Percentiles rank a stretch among this genome's conserved stretches.
Conservation (phyloP, 37 sponge, comb jelly and placozoan genomes). For the Agelas oroides region DNA sequence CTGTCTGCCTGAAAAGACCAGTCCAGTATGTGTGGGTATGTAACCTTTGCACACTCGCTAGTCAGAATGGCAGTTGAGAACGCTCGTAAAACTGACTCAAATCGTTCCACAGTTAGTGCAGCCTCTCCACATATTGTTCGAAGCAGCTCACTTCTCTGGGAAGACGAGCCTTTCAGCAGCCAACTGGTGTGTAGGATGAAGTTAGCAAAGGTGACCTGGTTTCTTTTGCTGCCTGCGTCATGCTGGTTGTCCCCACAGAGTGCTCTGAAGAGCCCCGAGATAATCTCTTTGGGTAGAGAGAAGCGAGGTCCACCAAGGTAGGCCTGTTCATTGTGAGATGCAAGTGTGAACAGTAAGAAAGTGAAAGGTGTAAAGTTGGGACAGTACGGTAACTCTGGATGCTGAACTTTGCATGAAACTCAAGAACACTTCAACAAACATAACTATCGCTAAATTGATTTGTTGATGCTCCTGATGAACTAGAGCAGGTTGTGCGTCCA, state of each 20-base stretch:
- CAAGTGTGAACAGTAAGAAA: no score
- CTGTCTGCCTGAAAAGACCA: conserved; percentile 7
- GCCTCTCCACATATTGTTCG: background rate
- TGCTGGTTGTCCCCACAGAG: background rate
- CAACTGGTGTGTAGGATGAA: conserved; percentile 35
- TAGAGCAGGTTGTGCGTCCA: no score
- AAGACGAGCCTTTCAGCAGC: conserved; percentile 35
- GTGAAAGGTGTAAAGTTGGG: no score
- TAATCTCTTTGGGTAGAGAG: conserved; percentile 17
- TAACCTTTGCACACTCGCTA: background rate
- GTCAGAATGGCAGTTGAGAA: conserved; percentile 12
- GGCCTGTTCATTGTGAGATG: no score
- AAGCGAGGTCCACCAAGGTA: conserved; percentile 10
- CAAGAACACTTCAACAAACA: no score
- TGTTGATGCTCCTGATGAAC: no score
- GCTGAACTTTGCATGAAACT: no score
- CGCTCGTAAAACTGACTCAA: conserved; percentile 6
- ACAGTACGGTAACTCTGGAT: no score
- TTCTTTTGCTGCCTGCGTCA: background rate
- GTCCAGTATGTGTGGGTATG: conserved; percentile 18
- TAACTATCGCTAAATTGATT: no score
- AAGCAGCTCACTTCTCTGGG: conserved; percentile 22
- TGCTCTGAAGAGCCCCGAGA: conserved; percentile 7
- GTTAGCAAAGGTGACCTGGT: conserved; percentile 31
- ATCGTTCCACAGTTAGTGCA: conserved; percentile 6